phyloP scores from a whole-genome alignment of 2,797 vertebrate species.

The Pteronotus mesoamericanus region DNA sequence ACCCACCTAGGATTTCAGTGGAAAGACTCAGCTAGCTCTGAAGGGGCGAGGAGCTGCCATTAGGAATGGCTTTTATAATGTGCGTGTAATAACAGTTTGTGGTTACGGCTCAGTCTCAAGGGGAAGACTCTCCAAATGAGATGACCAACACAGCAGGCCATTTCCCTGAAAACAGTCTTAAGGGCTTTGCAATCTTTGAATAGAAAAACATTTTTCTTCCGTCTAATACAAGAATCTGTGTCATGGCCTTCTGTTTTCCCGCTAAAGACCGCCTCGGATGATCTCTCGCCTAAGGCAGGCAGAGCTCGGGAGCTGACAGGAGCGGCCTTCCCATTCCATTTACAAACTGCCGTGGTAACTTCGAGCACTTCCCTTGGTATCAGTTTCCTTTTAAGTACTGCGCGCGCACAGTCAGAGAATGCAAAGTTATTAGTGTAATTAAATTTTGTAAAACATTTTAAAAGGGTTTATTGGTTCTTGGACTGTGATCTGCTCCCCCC shows the following conservation, averaged over 20 bases:
- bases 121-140: neutral
- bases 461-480: neutral
- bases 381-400: neutral
- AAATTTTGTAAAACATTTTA: neutral
- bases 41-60: neutral
- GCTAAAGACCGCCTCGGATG: neutral
- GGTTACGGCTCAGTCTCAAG: neutral
- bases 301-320: neutral
- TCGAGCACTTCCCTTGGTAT: neutral
- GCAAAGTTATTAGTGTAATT: slow-evolving; percentile 33
- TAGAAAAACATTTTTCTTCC: neutral
- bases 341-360: neutral
- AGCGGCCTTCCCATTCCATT: neutral
- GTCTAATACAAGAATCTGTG: neutral
- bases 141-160: neutral
- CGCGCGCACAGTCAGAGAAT: neutral
- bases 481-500: neutral
- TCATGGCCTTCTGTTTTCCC: neutral
- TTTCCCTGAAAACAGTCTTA: neutral
- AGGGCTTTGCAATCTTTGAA: slow-evolving; percentile 2
- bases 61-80: neutral
- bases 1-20: neutral
- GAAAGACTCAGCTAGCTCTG: neutral
- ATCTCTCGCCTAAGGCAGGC: neutral
- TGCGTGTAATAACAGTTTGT: neutral